Evolutionary conservation across 2,888 invertebrate species (phyloP), one percentile per base, ranked within the genome.

Genomic region (Junonia oenone): DNA sequence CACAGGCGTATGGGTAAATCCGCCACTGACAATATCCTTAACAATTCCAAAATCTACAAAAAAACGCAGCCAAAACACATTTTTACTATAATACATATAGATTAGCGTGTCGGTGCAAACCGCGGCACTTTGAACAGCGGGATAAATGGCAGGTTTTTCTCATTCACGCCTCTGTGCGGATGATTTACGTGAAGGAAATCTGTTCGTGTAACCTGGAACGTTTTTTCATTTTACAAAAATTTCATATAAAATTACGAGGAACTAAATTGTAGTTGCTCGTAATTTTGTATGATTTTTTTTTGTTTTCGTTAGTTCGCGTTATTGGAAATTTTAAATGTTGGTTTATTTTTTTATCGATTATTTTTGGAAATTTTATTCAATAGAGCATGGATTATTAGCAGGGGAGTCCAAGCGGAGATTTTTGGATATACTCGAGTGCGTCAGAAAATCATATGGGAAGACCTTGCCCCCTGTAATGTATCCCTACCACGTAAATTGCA

Each of bases 401-500:
- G n/a, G n/a, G n/a, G n/a, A n/a, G n/a, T n/a, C n/a, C n/a, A n/a
- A n/a, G n/a, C n/a, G n/a, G n/a, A n/a, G n/a, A n/a, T n/a, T n/a
- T n/a, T n/a, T n/a, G n/a, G n/a, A n/a, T n/a, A n/a, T n/a, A n/a
- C n/a, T n/a, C n/a, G n/a, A n/a, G n/a, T n/a, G n/a, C n/a, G n/a
- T n/a, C n/a, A n/a, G n/a, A n/a, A n/a, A n/a, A n/a, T n/a, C n/a
- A n/a, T n/a, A n/a, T n/a, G n/a, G n/a, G n/a, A n/a, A n/a, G n/a
- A n/a, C n/a, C n/a, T n/a, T n/a, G n/a, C n/a, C n/a, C n/a, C n/a
- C n/a, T n/a, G n/a, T n/a, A n/a, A n/a, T n/a, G n/a, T n/a, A n/a
- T n/a, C n/a, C n/a, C n/a, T n/a, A n/a, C n/a, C n/a, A n/a, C n/a
- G 63, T 61, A 61, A 61, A 61, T 60, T 59, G 58, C 53, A 58